Conservation (phyloP, 2,797 vertebrate species). For the Melanotaenia nigrans region DNA sequence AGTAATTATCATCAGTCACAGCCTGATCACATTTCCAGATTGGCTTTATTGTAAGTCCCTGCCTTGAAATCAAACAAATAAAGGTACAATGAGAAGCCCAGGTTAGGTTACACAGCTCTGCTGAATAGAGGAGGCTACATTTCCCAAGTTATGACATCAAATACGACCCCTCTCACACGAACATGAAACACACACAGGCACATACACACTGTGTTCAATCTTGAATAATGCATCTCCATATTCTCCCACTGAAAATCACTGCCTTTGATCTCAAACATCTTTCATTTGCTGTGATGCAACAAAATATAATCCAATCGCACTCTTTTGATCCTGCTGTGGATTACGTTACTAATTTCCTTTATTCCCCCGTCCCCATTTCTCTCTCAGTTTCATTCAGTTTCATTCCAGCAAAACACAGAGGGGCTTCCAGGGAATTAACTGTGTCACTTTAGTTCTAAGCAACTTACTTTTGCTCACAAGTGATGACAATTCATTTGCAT, state of each 20-base stretch:
- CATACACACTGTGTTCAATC: conserved; percentile 68
- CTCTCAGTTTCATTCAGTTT: conserved; percentile 57
- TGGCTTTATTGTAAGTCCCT: conserved; percentile 84
- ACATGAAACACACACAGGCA: conserved; percentile 19
- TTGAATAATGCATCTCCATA: conserved; percentile 88
- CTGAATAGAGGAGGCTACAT: conserved; percentile 82
- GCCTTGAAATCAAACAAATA: conserved; percentile 90
- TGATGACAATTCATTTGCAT: conserved; percentile 28
- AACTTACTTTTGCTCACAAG: conserved; percentile 26
- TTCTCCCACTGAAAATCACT: conserved; percentile 78
- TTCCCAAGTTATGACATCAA: conserved; percentile 88
- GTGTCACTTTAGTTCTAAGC: conserved; percentile 15
- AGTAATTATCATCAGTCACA: conserved; percentile 89
- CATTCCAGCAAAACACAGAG: conserved; percentile 46
- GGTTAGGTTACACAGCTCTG: conserved; percentile 72
- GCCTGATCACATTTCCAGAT: conserved; percentile 89
- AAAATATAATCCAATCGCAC: conserved; percentile 77
- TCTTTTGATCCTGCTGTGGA: conserved; percentile 79
- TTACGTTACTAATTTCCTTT: conserved; percentile 80
- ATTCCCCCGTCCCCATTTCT: conserved; percentile 46
- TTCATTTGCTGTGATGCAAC: conserved; percentile 79
- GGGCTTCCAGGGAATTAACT: conserved; percentile 51
- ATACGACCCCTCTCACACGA: conserved; percentile 68
- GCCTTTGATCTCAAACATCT: conserved; percentile 84
- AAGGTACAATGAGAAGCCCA: conserved; percentile 81